These are phyloP conservation scores for Drosophila mulleri DNA, from an alignment of 2,888 invertebrate genomes.

Conservation along the genomic window DNA sequence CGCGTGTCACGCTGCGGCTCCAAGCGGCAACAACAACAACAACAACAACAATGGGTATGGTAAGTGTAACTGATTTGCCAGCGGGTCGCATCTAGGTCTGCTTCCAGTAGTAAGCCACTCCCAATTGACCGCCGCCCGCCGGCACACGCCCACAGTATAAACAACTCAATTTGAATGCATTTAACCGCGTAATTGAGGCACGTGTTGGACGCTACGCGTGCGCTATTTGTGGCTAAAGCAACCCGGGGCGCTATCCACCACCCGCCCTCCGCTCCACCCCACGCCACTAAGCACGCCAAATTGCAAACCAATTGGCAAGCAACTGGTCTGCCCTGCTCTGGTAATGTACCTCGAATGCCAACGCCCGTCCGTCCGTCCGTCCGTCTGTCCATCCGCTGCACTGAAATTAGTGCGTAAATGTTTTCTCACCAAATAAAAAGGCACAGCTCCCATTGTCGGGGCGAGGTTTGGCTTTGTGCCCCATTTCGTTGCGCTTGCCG, in stretches of 20 bases:
- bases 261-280: slow-evolving; percentile 1
- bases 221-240: slow-evolving; percentile 77
- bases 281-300: slow-evolving; percentile 67
- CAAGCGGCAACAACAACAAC: slow-evolving; percentile 47
- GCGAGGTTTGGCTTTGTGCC: slow-evolving; percentile 61
- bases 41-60: slow-evolving; percentile 36
- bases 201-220: slow-evolving; percentile 81
- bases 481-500: slow-evolving; percentile 80
- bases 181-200: slow-evolving; percentile 85
- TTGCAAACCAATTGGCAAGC: slow-evolving; percentile 81
- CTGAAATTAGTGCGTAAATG: slow-evolving; percentile 83
- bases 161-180: slow-evolving; percentile 85
- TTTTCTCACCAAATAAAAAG: slow-evolving; percentile 84
- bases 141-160: slow-evolving; percentile 79
- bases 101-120: slow-evolving; percentile 35
- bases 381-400: slow-evolving; percentile 32
- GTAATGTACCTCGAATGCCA: slow-evolving; percentile 50
- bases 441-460: slow-evolving; percentile 24
- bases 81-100: slow-evolving; percentile 52
- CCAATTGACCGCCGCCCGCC: slow-evolving; percentile 41
- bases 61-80: slow-evolving; percentile 73
- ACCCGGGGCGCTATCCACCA: slow-evolving; percentile 39
- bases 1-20: slow-evolving; percentile 67
- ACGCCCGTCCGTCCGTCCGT: background rate
- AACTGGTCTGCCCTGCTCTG: slow-evolving; percentile 73